These are phyloP conservation scores for Smutsia gigantea DNA, from an alignment of 2,797 vertebrate species.

Conservation along the genomic window DNA sequence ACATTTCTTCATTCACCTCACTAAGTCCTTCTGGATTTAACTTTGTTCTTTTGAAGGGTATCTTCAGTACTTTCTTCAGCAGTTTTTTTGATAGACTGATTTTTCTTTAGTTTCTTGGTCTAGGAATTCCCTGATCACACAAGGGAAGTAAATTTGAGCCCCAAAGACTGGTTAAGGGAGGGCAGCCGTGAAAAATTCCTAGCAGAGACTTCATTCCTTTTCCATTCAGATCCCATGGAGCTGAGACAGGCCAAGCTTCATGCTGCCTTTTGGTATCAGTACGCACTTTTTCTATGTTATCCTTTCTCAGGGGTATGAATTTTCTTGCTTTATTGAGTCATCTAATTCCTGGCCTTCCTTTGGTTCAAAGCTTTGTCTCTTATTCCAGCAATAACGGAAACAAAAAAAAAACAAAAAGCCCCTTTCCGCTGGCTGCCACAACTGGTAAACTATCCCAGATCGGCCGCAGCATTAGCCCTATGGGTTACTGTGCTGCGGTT, in stretches of 20 bases:
- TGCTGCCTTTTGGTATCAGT: neutral
- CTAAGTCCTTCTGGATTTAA: neutral
- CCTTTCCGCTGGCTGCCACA: neutral
- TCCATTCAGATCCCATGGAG: neutral
- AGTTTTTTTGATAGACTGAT: neutral
- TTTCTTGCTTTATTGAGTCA: neutral
- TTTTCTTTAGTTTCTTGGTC: conserved; percentile 36
- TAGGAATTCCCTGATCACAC: neutral
- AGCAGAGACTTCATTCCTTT: neutral
- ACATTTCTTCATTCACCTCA: neutral
- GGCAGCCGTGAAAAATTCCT: neutral
- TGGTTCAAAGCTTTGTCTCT: neutral
- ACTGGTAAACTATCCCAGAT: neutral
- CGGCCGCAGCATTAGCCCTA: neutral
- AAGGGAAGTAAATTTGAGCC: neutral
- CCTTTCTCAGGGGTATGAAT: neutral
- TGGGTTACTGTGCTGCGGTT: neutral
- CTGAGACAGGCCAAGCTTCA: neutral
- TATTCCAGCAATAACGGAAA: neutral
- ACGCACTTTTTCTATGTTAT: neutral
- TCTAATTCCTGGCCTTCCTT: neutral
- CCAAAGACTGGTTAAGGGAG: neutral
- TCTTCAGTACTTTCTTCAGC: neutral
- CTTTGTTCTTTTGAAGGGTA: neutral
- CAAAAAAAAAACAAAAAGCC: neutral